A percentile compares a stretch with the other conserved stretches of the same genome.
These are phyloP conservation scores for Maniola jurtina DNA, from an alignment of 1,140 invertebrate species.

Conservation along the genomic window DNA sequence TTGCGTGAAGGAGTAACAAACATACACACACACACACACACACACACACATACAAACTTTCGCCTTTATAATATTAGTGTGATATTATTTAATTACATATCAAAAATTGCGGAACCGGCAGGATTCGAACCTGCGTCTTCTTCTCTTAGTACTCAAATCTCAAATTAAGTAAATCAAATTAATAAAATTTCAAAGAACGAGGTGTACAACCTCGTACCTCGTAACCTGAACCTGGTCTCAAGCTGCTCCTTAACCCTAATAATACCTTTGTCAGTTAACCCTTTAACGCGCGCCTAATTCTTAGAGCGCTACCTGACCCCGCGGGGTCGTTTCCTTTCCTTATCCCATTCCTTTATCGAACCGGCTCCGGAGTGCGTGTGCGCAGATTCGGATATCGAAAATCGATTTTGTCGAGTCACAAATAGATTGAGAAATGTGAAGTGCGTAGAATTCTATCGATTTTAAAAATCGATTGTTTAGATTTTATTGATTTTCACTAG, in stretches of 20 bases:
- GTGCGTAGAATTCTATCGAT: too few relatives aligned
- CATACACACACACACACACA: too few relatives aligned
- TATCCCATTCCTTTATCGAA: slow-evolving; percentile 65
- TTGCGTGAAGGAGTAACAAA: too few relatives aligned
- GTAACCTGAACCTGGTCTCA: slow-evolving; percentile 56
- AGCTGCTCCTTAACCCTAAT: slow-evolving; percentile 65
- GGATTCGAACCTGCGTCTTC: too few relatives aligned
- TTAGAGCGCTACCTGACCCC: slow-evolving; percentile 71
- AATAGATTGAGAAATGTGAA: slow-evolving; percentile 7
- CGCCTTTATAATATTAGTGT: too few relatives aligned
- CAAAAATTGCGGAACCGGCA: too few relatives aligned
- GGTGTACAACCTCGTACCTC: slow-evolving; percentile 43
- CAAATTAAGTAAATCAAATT: background rate
- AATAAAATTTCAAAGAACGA: slow-evolving; percentile 37
- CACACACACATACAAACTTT: too few relatives aligned
- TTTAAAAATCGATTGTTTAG: too few relatives aligned
- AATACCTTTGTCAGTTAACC: slow-evolving; percentile 71
- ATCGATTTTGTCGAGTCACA: slow-evolving; percentile 30
- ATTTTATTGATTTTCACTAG: too few relatives aligned
- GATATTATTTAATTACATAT: too few relatives aligned
- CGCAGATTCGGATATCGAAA: slow-evolving; percentile 45
- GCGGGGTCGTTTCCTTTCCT: slow-evolving; percentile 57
- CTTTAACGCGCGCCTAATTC: slow-evolving; percentile 67
- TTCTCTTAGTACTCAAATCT: too few relatives aligned
- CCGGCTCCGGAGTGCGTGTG: slow-evolving; percentile 64